These are phyloP conservation scores for Neotragus moschatus DNA, from an alignment of 2,113 vertebrate species.

Conservation along the genomic window DNA sequence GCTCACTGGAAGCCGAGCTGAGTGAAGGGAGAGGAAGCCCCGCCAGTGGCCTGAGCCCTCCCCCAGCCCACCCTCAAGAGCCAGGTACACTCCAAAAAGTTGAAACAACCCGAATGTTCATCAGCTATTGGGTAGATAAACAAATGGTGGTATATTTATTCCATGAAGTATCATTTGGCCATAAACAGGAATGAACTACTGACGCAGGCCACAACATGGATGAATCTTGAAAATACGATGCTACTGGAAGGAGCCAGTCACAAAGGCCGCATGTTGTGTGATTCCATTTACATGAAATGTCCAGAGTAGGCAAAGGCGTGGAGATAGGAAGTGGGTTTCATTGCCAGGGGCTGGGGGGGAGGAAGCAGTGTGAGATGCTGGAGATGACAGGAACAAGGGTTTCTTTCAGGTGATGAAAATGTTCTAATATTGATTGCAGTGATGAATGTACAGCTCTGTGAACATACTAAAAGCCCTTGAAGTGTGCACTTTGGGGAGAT, in stretches of 20 bases:
- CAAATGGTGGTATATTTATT: neutral
- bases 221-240: neutral
- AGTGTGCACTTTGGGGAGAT: neutral
- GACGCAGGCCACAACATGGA: accelerated
- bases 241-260: neutral
- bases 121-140: neutral
- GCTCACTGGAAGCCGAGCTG: neutral
- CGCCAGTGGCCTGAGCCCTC: neutral
- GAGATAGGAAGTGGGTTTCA: neutral
- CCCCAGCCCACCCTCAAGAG: neutral
- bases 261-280: neutral
- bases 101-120: neutral
- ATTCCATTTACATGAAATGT: neutral
- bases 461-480: neutral
- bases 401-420: neutral
- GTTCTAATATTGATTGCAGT: neutral
- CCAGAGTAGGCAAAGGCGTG: neutral
- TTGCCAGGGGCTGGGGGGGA: neutral
- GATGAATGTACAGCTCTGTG: neutral
- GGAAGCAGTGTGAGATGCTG: too few species aligned
- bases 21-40: neutral
- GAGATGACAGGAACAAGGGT: neutral
- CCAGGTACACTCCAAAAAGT: neutral
- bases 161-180: neutral
- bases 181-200: neutral